Conservation (phyloP, 2,797 vertebrate genomes). For the Prunella strophiata region DNA sequence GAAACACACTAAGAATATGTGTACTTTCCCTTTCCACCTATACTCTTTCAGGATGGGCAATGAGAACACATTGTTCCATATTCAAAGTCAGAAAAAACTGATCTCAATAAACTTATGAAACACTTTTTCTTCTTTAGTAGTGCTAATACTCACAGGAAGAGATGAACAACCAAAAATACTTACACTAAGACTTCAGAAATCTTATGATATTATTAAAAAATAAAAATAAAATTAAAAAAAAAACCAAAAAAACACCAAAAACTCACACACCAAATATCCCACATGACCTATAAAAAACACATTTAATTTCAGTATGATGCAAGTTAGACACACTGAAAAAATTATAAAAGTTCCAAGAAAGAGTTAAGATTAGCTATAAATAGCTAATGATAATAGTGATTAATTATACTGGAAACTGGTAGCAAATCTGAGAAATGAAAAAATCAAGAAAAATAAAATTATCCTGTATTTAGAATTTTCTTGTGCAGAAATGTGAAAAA, state of each 20-base stretch:
- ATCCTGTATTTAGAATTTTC: neutral
- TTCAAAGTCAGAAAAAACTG: neutral
- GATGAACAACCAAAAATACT: neutral
- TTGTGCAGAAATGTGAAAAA: neutral
- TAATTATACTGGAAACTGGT: neutral
- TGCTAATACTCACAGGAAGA: neutral
- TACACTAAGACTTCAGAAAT: neutral
- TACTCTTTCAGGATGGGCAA: neutral
- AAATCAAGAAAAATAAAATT: neutral
- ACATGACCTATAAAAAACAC: neutral
- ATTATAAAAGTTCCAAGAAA: neutral
- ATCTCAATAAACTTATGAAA: neutral
- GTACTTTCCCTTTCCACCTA: neutral
- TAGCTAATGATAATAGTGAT: neutral
- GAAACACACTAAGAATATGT: neutral
- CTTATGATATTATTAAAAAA: neutral
- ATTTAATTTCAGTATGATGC: neutral
- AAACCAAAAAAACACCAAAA: rapidly evolving
- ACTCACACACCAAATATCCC: rapidly evolving
- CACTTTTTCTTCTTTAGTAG: neutral
- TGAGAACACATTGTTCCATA: neutral
- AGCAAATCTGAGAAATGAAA: neutral
- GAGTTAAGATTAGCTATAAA: neutral
- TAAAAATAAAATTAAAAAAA: too few relatives aligned
- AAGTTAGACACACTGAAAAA: neutral